A percentile compares a stretch with the other conserved stretches of the same genome.
Conservation (phyloP, 1,140 invertebrate genomes). For the Drosophila lacteicornis region DNA sequence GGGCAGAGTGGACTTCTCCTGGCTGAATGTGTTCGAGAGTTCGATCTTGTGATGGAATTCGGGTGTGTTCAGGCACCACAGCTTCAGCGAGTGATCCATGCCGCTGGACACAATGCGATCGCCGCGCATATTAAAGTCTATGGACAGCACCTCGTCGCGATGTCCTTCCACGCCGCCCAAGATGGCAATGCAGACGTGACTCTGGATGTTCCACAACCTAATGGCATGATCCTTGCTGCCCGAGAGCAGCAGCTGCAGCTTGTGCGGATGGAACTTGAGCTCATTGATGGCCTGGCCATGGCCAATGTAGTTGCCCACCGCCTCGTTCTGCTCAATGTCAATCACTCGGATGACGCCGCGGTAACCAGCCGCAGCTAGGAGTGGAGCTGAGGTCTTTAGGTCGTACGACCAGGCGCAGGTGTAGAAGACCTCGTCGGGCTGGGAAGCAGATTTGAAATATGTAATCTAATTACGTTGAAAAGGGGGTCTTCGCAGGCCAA, state of each 20-base stretch:
- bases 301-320: constrained; percentile 95
- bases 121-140: constrained; percentile 96
- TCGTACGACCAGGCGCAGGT: constrained; percentile 98
- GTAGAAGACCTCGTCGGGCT: constrained; percentile 96
- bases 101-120: constrained; percentile 97
- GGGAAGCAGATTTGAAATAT: constrained; percentile 1
- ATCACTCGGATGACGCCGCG: constrained; percentile 96
- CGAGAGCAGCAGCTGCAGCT: constrained; percentile 95
- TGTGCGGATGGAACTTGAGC: constrained; percentile 96
- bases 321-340: constrained; percentile 92
- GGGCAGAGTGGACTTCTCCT: constrained; percentile 90
- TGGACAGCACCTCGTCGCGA: constrained; percentile 97
- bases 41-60: constrained; percentile 95
- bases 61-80: constrained; percentile 95
- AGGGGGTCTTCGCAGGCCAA: background rate
- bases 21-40: constrained; percentile 94
- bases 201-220: constrained; percentile 97
- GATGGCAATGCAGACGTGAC: constrained; percentile 97
- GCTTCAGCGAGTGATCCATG: constrained; percentile 98
- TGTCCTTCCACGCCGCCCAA: constrained; percentile 99
- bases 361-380: constrained; percentile 95
- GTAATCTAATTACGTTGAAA: background rate
- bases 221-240: constrained; percentile 98
- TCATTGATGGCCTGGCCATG: constrained; percentile 96
- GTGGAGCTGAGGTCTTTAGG: constrained; percentile 91